Percentiles rank a stretch among this genome's conserved stretches.
Conservation (phyloP, 1,140 invertebrate genomes). For the Tribolium castaneum region DNA sequence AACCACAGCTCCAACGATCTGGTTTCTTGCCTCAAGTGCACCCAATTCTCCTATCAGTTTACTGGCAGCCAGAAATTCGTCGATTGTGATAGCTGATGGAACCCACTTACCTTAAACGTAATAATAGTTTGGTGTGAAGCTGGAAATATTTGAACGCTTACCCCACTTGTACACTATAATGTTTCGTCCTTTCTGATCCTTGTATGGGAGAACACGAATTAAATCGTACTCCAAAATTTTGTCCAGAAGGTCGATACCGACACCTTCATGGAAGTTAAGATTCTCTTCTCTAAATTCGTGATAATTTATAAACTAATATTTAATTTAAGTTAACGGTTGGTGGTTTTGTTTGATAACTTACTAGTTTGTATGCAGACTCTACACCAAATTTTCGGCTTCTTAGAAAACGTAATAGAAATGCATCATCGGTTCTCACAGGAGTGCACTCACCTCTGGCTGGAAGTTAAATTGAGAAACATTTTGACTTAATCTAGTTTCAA, state of each 20-base stretch:
- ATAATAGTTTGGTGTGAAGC: too few species aligned
- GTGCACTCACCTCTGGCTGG: constrained; percentile 78
- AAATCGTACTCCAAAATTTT: constrained; percentile 77
- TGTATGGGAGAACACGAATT: constrained; percentile 78
- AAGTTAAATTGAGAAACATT: constrained; percentile 55
- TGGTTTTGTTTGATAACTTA: constrained; percentile 64
- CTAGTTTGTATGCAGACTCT: constrained; percentile 82
- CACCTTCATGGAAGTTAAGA: constrained; percentile 72
- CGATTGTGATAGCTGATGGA: constrained; percentile 71
- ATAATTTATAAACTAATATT: constrained; percentile 78
- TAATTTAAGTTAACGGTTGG: not conserved
- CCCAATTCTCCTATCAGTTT: constrained; percentile 77
- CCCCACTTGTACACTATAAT: constrained; percentile 74
- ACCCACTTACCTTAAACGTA: constrained; percentile 73
- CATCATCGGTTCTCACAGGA: constrained; percentile 83
- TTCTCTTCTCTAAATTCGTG: constrained; percentile 80
- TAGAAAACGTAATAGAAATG: constrained; percentile 86
- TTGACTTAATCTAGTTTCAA: not conserved
- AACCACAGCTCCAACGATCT: constrained; percentile 77
- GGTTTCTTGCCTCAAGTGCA: constrained; percentile 74
- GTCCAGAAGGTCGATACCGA: constrained; percentile 73
- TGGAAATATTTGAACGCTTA: constrained; percentile 52
- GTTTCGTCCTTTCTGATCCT: constrained; percentile 76
- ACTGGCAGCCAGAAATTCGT: constrained; percentile 77
- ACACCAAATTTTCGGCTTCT: constrained; percentile 85